A percentile compares a stretch with the other conserved stretches of the same genome.
phyloP scores from a whole-genome alignment of 2,113 vertebrate genomes.

The Seriola dumerili region DNA sequence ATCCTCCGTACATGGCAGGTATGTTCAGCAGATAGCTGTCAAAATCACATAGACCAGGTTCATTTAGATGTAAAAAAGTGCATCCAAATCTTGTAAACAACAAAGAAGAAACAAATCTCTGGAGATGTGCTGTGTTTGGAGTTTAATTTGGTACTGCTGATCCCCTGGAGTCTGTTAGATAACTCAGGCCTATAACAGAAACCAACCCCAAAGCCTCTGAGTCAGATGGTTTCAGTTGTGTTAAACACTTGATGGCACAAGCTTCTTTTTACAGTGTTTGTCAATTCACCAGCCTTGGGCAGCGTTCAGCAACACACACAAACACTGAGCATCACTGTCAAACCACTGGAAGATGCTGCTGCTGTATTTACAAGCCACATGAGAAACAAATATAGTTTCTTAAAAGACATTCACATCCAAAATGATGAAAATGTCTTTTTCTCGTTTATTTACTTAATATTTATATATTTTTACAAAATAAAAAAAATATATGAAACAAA shows the following conservation, averaged over 20 bases:
- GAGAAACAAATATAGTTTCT: conserved; percentile 74
- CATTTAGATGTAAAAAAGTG: neutral
- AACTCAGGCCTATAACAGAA: neutral
- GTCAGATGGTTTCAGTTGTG: neutral
- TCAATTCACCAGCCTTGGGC: neutral
- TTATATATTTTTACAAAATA: conserved; percentile 89
- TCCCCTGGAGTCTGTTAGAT: conserved; percentile 30
- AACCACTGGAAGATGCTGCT: conserved; percentile 27
- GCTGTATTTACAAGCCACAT: conserved; percentile 73
- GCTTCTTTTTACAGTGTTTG: conserved; percentile 8
- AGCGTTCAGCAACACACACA: conserved; percentile 20
- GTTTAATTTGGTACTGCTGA: conserved; percentile 40
- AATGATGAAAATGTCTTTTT: conserved; percentile 88
- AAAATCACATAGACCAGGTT: neutral
- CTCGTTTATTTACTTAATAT: conserved; percentile 88
- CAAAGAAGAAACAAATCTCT: conserved; percentile 20
- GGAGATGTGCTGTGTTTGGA: conserved; percentile 27
- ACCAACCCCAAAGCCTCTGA: neutral
- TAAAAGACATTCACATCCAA: conserved; percentile 87
- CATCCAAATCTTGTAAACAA: neutral
- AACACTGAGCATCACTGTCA: conserved; percentile 18
- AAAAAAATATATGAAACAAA: conserved; percentile 84
- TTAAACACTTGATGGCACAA: conserved; percentile 17
- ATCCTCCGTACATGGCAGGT: neutral
- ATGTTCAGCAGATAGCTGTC: neutral